Evolutionary conservation across 2,888 invertebrate genomes (phyloP).

Genomic region (Noctua janthina): DNA sequence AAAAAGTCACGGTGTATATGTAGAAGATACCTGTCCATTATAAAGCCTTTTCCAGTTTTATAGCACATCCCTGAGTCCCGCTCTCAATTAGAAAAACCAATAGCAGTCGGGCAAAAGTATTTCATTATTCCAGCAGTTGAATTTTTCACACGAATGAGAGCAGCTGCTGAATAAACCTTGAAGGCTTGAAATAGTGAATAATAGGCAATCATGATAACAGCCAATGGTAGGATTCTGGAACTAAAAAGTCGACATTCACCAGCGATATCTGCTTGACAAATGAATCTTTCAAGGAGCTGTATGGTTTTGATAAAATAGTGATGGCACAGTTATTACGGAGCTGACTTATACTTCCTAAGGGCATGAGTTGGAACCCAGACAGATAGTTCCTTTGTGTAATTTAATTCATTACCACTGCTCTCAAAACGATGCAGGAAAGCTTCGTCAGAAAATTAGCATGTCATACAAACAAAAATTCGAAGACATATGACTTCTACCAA

Average conservation of each 20-base stretch:
- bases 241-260: background rate
- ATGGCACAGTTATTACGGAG: too few species aligned
- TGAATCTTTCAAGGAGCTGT: background rate
- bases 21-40: background rate
- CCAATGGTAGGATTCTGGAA: background rate
- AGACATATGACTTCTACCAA: too few species aligned
- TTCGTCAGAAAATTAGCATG: too few species aligned
- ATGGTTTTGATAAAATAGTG: too few species aligned
- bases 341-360: too few species aligned
- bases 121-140: background rate
- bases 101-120: background rate
- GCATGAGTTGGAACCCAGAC: too few species aligned
- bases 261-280: too few species aligned
- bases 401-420: too few species aligned
- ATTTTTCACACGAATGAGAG: background rate
- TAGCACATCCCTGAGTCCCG: conserved; percentile 5
- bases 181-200: background rate
- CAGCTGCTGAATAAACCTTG: background rate
- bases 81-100: conserved; percentile 6
- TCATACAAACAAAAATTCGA: too few species aligned
- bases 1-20: background rate
- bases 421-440: too few species aligned
- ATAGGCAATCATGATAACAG: background rate
- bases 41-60: conserved; percentile 9
- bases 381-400: too few species aligned